Conservation (phyloP, 2,888 invertebrate genomes). For the Pandemis corylana region DNA sequence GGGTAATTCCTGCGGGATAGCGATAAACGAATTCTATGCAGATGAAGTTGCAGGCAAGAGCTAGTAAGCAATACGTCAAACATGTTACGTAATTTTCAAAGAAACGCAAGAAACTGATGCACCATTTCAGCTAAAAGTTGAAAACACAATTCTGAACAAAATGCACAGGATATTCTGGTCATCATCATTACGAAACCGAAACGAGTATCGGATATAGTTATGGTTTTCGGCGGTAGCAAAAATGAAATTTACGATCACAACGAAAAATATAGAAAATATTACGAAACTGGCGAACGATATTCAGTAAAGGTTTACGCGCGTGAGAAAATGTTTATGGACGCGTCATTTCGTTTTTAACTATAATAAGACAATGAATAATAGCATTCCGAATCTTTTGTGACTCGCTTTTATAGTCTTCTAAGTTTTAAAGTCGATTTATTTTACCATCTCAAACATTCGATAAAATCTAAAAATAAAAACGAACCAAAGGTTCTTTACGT, state of each 20-base stretch:
- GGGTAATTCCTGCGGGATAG: too few relatives aligned
- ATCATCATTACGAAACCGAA: constrained; percentile 36
- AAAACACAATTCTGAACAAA: constrained; percentile 19
- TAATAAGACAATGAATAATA: too few relatives aligned
- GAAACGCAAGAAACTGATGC: background rate
- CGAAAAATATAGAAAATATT: constrained; percentile 40
- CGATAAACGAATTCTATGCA: too few relatives aligned
- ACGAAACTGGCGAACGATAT: constrained; percentile 30
- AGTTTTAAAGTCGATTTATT: too few relatives aligned
- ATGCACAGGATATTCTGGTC: constrained; percentile 38
- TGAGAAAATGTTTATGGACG: constrained; percentile 25
- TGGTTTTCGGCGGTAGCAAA: constrained; percentile 33
- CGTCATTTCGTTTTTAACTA: constrained; percentile 20
- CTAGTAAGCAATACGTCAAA: too few relatives aligned
- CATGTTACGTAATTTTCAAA: background rate
- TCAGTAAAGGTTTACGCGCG: constrained; percentile 25
- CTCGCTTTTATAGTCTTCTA: too few relatives aligned
- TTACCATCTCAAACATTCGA: background rate
- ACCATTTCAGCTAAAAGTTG: constrained; percentile 15
- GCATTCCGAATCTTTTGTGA: too few relatives aligned
- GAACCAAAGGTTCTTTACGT: background rate
- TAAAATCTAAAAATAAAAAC: background rate
- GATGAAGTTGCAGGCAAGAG: too few relatives aligned
- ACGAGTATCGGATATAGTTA: constrained; percentile 41
- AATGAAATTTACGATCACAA: constrained; percentile 35